A percentile compares a stretch with the other conserved stretches of the same genome.
Conservation (phyloP, 2,797 vertebrate species). For the Acrossocheilus wenchowensis region DNA sequence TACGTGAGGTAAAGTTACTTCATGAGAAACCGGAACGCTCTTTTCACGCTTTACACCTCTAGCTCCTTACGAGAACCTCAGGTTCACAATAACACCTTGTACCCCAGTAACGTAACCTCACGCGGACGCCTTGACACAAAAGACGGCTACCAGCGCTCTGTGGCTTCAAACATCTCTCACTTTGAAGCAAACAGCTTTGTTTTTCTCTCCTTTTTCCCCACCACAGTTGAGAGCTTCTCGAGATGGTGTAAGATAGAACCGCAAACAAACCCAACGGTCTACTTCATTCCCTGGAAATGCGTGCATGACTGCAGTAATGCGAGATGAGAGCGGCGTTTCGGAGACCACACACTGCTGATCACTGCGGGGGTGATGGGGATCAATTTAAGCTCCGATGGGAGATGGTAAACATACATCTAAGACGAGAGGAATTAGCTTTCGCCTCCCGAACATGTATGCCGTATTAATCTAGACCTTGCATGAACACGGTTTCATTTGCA, state of each 20-base stretch:
- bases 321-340: conserved; percentile 38
- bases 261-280: conserved; percentile 74
- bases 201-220: conserved; percentile 56
- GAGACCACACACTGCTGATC: conserved; percentile 45
- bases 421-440: not conserved
- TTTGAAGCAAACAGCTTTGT: conserved; percentile 76
- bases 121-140: conserved; percentile 75
- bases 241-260: conserved; percentile 70
- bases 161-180: conserved; percentile 74
- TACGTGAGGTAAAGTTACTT: conserved; percentile 66
- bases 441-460: not conserved
- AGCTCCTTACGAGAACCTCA: conserved; percentile 73
- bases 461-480: not conserved
- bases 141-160: conserved; percentile 63
- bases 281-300: conserved; percentile 69
- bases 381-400: not conserved
- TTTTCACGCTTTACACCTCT: conserved; percentile 70
- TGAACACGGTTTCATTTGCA: not conserved
- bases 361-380: conserved; percentile 6
- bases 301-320: conserved; percentile 66
- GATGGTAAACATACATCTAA: conserved; percentile 21
- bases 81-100: conserved; percentile 56
- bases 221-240: conserved; percentile 59
- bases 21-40: conserved; percentile 70
- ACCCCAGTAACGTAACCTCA: conserved; percentile 69